Evolutionary conservation across 2,113 vertebrate species (phyloP).

Genomic region (Engraulis encrasicolus): DNA sequence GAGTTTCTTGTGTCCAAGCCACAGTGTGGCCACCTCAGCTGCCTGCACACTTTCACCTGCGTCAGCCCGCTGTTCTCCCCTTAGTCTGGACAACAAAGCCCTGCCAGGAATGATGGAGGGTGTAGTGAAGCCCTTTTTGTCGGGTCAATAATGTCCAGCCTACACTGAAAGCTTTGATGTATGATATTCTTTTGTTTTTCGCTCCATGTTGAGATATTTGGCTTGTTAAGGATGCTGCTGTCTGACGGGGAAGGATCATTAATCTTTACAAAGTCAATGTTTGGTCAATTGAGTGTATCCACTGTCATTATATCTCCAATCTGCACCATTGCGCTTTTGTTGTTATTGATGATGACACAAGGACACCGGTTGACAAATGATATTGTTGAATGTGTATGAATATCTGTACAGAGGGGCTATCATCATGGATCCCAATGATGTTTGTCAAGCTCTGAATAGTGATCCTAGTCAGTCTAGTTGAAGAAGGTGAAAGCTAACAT

Average conservation of each 20-base stretch:
- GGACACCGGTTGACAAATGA: neutral
- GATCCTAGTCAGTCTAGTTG: neutral
- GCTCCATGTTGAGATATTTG: neutral
- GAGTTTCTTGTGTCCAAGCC: neutral
- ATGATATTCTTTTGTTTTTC: constrained; percentile 7
- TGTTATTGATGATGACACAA: neutral
- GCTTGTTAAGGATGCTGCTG: neutral
- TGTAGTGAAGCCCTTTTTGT: neutral
- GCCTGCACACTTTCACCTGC: neutral
- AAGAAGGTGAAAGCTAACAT: neutral
- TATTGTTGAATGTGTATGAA: neutral
- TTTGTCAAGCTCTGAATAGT: neutral
- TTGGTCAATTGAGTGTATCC: neutral
- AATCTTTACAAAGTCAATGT: neutral
- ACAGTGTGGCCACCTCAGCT: neutral
- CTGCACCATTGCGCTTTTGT: neutral
- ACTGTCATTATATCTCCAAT: constrained; percentile 3
- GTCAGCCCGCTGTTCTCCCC: neutral
- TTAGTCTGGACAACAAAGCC: neutral
- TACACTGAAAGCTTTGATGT: neutral
- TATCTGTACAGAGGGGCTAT: neutral
- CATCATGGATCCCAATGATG: neutral
- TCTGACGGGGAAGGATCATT: neutral
- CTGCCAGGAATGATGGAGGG: neutral
- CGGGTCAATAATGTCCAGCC: neutral